phyloP scores from a whole-genome alignment of 2,888 invertebrate genomes.

The Hedychridium roseum region DNA sequence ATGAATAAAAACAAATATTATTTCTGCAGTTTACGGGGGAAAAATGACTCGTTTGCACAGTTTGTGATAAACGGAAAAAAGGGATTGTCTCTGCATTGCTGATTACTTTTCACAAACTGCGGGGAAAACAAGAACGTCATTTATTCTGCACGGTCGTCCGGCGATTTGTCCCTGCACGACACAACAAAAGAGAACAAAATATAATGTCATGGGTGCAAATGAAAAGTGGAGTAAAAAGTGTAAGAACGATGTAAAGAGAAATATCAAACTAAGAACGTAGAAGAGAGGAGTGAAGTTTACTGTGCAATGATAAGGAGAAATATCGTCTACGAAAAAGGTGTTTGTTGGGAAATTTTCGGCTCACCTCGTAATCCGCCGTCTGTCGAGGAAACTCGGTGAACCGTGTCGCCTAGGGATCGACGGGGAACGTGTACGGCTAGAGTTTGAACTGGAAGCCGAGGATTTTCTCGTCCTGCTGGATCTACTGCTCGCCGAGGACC shows the following conservation, averaged over 20 bases:
- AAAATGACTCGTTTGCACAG: too few species aligned
- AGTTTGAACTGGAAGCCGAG: slow-evolving; percentile 60
- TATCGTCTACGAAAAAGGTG: slow-evolving; percentile 9
- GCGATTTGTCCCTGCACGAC: slow-evolving; percentile 60
- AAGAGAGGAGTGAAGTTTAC: too few species aligned
- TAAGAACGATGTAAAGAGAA: slow-evolving; percentile 9
- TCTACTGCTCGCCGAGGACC: slow-evolving; percentile 67
- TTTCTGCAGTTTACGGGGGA: too few species aligned
- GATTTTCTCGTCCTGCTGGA: slow-evolving; percentile 70
- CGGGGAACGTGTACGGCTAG: slow-evolving; percentile 76
- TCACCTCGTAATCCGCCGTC: slow-evolving; percentile 94
- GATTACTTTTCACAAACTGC: too few species aligned
- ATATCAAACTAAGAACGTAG: too few species aligned
- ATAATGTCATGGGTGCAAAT: slow-evolving; percentile 2
- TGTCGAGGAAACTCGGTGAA: slow-evolving; percentile 92
- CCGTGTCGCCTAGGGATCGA: slow-evolving; percentile 92
- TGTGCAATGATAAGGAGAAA: slow-evolving; percentile 32
- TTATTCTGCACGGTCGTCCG: slow-evolving; percentile 61
- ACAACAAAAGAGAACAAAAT: slow-evolving; percentile 38
- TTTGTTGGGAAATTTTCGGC: background rate
- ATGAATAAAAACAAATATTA: too few species aligned
- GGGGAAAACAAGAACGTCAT: slow-evolving; percentile 38
- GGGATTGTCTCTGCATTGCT: too few species aligned
- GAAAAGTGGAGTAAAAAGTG: slow-evolving; percentile 1
- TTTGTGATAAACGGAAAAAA: too few species aligned